phyloP scores from a whole-genome alignment of 2,888 invertebrate genomes.

The Dendrolimus pini region DNA sequence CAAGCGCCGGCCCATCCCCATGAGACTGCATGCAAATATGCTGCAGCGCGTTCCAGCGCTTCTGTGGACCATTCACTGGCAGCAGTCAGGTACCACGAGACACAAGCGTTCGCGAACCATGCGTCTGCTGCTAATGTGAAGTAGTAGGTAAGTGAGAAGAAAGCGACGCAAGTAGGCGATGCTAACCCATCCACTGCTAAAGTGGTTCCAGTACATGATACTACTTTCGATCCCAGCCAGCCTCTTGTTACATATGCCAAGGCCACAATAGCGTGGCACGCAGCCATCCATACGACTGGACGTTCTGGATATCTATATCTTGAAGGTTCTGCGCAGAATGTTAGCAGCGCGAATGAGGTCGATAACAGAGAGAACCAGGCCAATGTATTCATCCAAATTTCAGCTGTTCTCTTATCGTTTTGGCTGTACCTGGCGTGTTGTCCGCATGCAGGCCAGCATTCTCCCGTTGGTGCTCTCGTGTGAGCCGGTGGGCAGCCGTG shows the following conservation, averaged over 20 bases:
- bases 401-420: slow-evolving; percentile 81
- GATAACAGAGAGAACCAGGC: slow-evolving; percentile 87
- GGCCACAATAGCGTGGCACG: slow-evolving; percentile 90
- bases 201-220: slow-evolving; percentile 50
- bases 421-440: slow-evolving; percentile 81
- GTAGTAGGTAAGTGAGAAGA: slow-evolving; percentile 86
- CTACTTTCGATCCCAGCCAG: slow-evolving; percentile 65
- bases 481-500: slow-evolving; percentile 78
- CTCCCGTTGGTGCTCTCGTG: slow-evolving; percentile 72
- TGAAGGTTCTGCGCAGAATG: slow-evolving; percentile 92
- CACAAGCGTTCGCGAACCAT: slow-evolving; percentile 92
- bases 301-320: slow-evolving; percentile 95
- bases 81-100: slow-evolving; percentile 93
- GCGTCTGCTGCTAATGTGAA: slow-evolving; percentile 87
- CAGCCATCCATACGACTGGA: slow-evolving; percentile 92
- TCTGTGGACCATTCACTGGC: slow-evolving; percentile 96
- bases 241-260: slow-evolving; percentile 84
- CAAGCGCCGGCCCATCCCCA: slow-evolving; percentile 93
- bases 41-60: slow-evolving; percentile 90
- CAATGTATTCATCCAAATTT: slow-evolving; percentile 86
- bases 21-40: slow-evolving; percentile 89
- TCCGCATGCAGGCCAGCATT: slow-evolving; percentile 81
- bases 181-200: slow-evolving; percentile 68
- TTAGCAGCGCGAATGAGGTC: slow-evolving; percentile 88
- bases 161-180: slow-evolving; percentile 81